Evolutionary conservation across 2,113 vertebrate species (phyloP).

Genomic region (Elachura formosa): DNA sequence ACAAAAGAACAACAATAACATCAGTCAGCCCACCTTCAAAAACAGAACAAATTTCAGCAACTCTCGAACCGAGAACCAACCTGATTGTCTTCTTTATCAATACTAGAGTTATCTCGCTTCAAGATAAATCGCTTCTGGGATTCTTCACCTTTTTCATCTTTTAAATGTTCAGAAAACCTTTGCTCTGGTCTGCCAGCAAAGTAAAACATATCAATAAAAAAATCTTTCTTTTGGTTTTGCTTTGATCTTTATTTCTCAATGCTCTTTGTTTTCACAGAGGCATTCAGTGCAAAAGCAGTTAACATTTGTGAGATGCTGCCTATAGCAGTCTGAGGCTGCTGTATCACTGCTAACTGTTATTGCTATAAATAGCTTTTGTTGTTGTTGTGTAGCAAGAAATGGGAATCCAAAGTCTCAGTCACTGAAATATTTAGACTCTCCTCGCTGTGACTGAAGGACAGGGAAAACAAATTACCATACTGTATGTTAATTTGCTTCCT

Average conservation of each 20-base stretch:
- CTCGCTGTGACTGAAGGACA: slow-evolving; percentile 7
- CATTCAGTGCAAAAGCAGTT: slow-evolving; percentile 57
- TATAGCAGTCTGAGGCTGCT: background rate
- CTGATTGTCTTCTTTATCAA: slow-evolving; percentile 87
- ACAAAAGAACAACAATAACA: slow-evolving; percentile 70
- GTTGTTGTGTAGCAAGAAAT: slow-evolving; percentile 31
- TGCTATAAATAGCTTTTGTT: slow-evolving; percentile 58
- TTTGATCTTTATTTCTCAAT: slow-evolving; percentile 51
- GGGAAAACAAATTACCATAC: slow-evolving; percentile 32
- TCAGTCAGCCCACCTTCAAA: slow-evolving; percentile 76
- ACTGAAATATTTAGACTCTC: slow-evolving; percentile 34
- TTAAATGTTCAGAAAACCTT: slow-evolving; percentile 87
- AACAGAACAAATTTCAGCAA: slow-evolving; percentile 74
- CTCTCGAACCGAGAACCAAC: slow-evolving; percentile 82
- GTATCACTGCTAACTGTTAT: slow-evolving; percentile 16
- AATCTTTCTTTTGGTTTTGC: slow-evolving; percentile 45
- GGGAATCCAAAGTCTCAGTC: slow-evolving; percentile 22
- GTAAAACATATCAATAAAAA: slow-evolving; percentile 81
- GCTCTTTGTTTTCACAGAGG: slow-evolving; percentile 57
- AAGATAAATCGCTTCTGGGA: slow-evolving; percentile 88
- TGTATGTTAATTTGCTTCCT: slow-evolving; percentile 17
- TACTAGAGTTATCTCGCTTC: slow-evolving; percentile 86
- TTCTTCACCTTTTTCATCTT: slow-evolving; percentile 85
- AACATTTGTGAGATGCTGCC: slow-evolving; percentile 22
- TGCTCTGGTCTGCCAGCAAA: slow-evolving; percentile 85